These are phyloP conservation scores for Oceanites oceanicus DNA, from an alignment of 2,113 vertebrate genomes.

Conservation along the genomic window DNA sequence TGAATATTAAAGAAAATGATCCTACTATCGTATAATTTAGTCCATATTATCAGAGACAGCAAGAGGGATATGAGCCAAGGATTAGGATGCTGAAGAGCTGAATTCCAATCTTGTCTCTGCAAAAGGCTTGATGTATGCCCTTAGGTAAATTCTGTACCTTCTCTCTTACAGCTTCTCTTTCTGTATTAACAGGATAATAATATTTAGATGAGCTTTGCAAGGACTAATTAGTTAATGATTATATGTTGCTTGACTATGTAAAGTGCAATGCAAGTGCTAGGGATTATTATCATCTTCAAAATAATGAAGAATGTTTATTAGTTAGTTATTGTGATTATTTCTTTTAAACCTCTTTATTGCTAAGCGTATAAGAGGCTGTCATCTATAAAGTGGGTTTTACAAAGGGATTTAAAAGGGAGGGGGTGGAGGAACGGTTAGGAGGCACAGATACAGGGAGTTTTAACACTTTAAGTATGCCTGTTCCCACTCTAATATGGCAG, in stretches of 20 bases:
- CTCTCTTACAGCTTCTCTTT: constrained; percentile 46
- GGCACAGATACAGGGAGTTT: not conserved
- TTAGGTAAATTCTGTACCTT: constrained; percentile 57
- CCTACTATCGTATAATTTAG: constrained; percentile 17
- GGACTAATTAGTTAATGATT: constrained; percentile 69
- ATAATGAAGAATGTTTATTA: constrained; percentile 67
- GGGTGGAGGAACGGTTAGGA: not conserved
- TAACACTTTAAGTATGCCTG: not conserved
- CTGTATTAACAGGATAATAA: constrained; percentile 65
- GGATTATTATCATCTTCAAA: constrained; percentile 54
- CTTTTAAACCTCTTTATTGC: constrained; percentile 54
- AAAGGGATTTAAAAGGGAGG: constrained; percentile 12
- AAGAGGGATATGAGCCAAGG: constrained; percentile 34
- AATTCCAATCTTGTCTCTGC: constrained; percentile 29
- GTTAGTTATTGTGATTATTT: constrained; percentile 61
- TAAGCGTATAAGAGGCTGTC: constrained; percentile 23
- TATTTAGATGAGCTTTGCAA: constrained; percentile 65
- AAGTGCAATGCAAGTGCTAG: constrained; percentile 40
- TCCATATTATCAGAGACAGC: constrained; percentile 16
- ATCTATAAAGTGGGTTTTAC: constrained; percentile 31
- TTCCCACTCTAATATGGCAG: not conserved
- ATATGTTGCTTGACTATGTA: constrained; percentile 59
- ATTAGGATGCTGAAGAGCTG: constrained; percentile 2
- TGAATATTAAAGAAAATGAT: constrained; percentile 54
- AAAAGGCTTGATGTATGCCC: constrained; percentile 43